Evolutionary conservation across 2,888 invertebrate genomes (phyloP), one percentile per base, ranked within the genome.

Genomic region (Drosophila flavopinicola): DNA sequence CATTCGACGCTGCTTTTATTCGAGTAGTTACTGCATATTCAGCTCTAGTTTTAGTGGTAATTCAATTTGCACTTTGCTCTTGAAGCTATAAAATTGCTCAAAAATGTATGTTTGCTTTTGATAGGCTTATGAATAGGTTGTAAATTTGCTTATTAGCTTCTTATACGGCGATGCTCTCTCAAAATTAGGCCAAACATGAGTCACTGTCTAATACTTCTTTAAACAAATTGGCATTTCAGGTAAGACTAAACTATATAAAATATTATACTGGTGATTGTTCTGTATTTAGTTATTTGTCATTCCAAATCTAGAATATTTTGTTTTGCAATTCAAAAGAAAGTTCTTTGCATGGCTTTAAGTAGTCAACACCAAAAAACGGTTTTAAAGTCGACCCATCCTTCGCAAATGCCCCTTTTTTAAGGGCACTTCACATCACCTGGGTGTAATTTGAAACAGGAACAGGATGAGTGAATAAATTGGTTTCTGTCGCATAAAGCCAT

Each of bases 381-480:
- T 23, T 75, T 70, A 42, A 70, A 49, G 38, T 49, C 47, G 30
- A 24, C 45, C 13, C 37, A 33, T 27, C 38, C 30, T 37, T 39
- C 20, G 53, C 27, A 13, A 27, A 9, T 35, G 17, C 30, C 44
- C 32, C 49, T 45, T 48, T 61, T 48, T 68, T 20, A 53, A 33
- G 39, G 48, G 51, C 45, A 47, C 57, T 57, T 47, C 49, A 47
- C 25, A 64, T 51, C 51, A 52, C 32, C 64, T 52, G 60, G 44
- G 47, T 45, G 68, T 65, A 59, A 68, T 66, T 77, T 61, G 48
- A 58, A 78, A 60, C 66, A 67, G 79, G 77, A 86, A 80, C 66
- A 70, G 85, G 87, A 80, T 83, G 84, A 63, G 66, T 61, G 68
- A 80, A 86, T 83, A 83, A 83, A 83, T 83, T 83, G 82, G 78